A percentile compares a stretch with the other conserved stretches of the same genome.
phyloP scores from a whole-genome alignment of 2,797 vertebrate species.

The Lemur catta region DNA sequence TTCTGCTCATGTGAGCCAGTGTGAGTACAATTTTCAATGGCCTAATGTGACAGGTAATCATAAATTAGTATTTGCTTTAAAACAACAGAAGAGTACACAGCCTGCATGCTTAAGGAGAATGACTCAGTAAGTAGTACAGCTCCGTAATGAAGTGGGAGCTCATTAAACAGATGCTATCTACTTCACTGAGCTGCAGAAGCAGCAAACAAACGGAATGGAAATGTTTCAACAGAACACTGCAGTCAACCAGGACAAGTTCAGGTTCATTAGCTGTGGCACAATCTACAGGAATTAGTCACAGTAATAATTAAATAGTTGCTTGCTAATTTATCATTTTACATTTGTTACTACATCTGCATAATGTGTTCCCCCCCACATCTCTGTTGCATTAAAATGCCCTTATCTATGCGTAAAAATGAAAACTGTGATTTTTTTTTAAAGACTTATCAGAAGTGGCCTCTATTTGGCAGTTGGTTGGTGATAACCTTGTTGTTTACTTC shows the following conservation, averaged over 20 bases:
- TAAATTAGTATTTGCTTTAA: slow-evolving; percentile 90
- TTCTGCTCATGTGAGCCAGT: slow-evolving; percentile 80
- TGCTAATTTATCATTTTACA: slow-evolving; percentile 86
- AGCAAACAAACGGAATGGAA: slow-evolving; percentile 84
- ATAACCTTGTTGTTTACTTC: slow-evolving; percentile 13
- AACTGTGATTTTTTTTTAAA: background rate
- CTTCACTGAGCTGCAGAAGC: slow-evolving; percentile 78
- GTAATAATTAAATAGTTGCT: slow-evolving; percentile 85
- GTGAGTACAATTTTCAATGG: slow-evolving; percentile 86
- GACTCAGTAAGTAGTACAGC: slow-evolving; percentile 76
- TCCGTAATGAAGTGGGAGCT: slow-evolving; percentile 86
- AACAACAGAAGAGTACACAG: slow-evolving; percentile 81
- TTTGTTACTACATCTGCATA: slow-evolving; percentile 84
- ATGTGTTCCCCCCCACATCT: slow-evolving; percentile 65
- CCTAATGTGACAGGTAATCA: slow-evolving; percentile 89
- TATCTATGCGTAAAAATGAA: slow-evolving; percentile 64
- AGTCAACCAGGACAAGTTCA: slow-evolving; percentile 85
- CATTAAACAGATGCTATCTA: slow-evolving; percentile 87
- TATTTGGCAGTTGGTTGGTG: slow-evolving; percentile 23
- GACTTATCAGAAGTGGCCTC: slow-evolving; percentile 9
- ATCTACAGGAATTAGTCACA: slow-evolving; percentile 84
- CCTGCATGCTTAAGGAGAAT: slow-evolving; percentile 82
- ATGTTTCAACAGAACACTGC: slow-evolving; percentile 81
- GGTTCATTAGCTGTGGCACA: slow-evolving; percentile 84
- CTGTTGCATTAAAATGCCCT: slow-evolving; percentile 70